Conservation (phyloP, 2,113 vertebrate genomes). For the Hucho hucho region DNA sequence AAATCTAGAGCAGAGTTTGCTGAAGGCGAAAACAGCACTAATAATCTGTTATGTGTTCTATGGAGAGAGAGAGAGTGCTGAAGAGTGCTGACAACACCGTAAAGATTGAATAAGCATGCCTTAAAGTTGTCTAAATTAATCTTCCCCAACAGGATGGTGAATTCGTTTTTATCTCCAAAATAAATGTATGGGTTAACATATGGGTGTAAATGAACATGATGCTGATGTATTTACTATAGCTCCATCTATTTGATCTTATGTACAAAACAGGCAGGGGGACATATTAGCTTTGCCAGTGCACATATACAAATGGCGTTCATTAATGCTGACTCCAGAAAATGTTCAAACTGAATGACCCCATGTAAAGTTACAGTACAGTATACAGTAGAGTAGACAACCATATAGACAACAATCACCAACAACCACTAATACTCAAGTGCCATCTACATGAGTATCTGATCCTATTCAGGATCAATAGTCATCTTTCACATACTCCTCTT, state of each 20-base stretch:
- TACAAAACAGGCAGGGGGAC: conserved; percentile 32
- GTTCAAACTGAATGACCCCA: background rate
- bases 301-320: conserved; percentile 22
- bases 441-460: background rate
- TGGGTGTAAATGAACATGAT: conserved; percentile 26
- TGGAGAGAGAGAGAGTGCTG: conserved; percentile 27
- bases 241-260: conserved; percentile 49
- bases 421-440: background rate
- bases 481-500: background rate
- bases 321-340: conserved; percentile 15
- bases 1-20: conserved; percentile 58
- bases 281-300: conserved; percentile 24
- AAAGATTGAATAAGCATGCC: conserved; percentile 53
- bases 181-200: conserved; percentile 8
- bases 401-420: background rate
- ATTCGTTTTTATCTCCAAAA: conserved; percentile 25
- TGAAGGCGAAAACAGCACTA: conserved; percentile 54
- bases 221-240: conserved; percentile 30
- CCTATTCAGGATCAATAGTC: background rate
- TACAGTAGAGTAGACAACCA: background rate
- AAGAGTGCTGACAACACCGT: conserved; percentile 49
- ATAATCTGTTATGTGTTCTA: conserved; percentile 53
- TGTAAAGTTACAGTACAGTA: background rate
- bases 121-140: conserved; percentile 45
- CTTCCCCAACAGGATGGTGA: conserved; percentile 27